These are phyloP conservation scores for Clinocottus analis DNA, from an alignment of 2,113 vertebrate species.

Conservation along the genomic window DNA sequence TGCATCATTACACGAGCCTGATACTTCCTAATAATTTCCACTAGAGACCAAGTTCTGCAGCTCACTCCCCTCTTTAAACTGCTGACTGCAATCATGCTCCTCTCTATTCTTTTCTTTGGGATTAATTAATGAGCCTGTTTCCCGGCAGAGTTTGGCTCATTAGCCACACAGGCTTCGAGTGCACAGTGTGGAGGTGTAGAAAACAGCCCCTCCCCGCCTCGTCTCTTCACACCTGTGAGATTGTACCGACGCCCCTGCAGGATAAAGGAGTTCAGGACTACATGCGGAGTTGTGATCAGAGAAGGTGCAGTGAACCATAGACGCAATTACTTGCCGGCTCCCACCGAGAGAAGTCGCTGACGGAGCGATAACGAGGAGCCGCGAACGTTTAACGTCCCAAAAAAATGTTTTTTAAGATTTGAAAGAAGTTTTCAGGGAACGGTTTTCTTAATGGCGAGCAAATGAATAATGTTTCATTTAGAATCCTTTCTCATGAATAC, in stretches of 20 bases:
- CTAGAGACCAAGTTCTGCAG: background rate
- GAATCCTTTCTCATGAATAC: background rate
- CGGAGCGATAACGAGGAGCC: slow-evolving; percentile 27
- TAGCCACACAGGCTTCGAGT: slow-evolving; percentile 9
- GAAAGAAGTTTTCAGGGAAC: background rate
- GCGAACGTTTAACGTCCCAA: background rate
- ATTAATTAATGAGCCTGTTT: slow-evolving; percentile 30
- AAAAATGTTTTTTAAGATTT: slow-evolving; percentile 1
- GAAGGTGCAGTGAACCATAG: background rate
- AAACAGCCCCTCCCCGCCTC: background rate
- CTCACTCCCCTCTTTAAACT: background rate
- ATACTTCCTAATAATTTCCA: background rate
- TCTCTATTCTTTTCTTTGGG: background rate
- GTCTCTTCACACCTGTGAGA: slow-evolving; percentile 24
- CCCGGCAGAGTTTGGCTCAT: slow-evolving; percentile 31
- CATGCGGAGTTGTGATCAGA: slow-evolving; percentile 8
- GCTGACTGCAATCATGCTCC: background rate
- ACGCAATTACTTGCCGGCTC: slow-evolving; percentile 22
- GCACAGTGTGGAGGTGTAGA: slow-evolving; percentile 1
- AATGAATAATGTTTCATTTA: background rate
- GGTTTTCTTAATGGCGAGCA: background rate
- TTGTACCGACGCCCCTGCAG: background rate
- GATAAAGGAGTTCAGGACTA: background rate
- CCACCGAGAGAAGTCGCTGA: background rate
- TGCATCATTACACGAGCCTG: background rate